Conservation (phyloP, 2,888 invertebrate species). For the Ischnura elegans region DNA sequence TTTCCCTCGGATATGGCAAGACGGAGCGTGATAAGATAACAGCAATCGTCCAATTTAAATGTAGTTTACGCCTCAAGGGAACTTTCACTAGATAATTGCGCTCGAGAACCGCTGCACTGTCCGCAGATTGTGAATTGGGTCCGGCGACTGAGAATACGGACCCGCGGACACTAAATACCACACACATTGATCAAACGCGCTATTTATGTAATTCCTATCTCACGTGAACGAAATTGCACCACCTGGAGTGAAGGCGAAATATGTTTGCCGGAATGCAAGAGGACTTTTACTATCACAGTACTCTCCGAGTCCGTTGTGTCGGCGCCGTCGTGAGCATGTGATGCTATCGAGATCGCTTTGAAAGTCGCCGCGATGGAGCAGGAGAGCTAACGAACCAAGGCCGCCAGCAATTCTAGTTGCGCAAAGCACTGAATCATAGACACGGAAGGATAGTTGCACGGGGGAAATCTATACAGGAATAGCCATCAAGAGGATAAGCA, state of each 20-base stretch:
- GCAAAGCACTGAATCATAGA: neutral
- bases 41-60: too few relatives aligned
- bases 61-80: too few relatives aligned
- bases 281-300: neutral
- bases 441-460: neutral
- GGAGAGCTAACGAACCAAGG: neutral
- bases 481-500: too few relatives aligned
- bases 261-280: neutral
- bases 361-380: neutral
- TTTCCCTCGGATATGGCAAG: too few relatives aligned
- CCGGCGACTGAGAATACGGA: too few relatives aligned
- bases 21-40: too few relatives aligned
- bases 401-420: neutral
- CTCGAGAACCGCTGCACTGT: too few relatives aligned
- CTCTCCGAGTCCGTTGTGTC: neutral
- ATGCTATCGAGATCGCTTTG: neutral
- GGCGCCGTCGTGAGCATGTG: neutral
- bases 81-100: too few relatives aligned
- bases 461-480: neutral
- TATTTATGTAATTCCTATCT: neutral
- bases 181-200: too few relatives aligned
- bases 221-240: neutral
- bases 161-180: too few relatives aligned
- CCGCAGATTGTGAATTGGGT: too few relatives aligned
- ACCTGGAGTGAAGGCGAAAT: neutral